Evolutionary conservation across 2,113 vertebrate genomes (phyloP).

Genomic region (Micronycteris hirsuta): DNA sequence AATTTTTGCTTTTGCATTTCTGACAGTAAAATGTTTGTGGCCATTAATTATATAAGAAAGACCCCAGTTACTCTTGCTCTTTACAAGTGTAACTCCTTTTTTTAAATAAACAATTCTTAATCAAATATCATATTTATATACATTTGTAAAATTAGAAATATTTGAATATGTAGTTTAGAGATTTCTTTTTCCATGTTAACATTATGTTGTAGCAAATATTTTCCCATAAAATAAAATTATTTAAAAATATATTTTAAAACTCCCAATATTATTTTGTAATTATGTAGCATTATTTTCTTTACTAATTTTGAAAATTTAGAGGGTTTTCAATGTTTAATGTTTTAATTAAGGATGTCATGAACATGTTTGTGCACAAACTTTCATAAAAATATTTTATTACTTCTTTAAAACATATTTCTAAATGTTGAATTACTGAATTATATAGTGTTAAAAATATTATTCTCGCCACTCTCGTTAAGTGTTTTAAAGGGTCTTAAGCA

Average conservation of each 20-base stretch:
- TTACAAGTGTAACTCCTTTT: neutral
- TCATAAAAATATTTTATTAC: neutral
- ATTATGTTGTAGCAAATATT: neutral
- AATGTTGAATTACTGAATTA: neutral
- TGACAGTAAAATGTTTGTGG: neutral
- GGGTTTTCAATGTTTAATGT: neutral
- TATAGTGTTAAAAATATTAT: neutral
- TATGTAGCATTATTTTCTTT: neutral
- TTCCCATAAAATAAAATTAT: neutral
- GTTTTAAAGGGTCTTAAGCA: neutral
- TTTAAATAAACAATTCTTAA: neutral
- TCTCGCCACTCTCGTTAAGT: neutral
- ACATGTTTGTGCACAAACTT: neutral
- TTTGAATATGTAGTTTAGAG: neutral
- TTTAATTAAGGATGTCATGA: neutral
- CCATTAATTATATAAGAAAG: neutral
- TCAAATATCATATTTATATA: neutral
- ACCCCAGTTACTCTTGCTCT: neutral
- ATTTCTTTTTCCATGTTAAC: neutral
- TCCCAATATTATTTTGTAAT: neutral
- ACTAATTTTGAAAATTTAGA: neutral
- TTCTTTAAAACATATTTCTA: neutral
- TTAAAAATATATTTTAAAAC: neutral
- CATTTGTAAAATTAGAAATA: neutral
- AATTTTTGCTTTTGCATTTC: neutral